These are phyloP conservation scores for Auanema sp. DNA, from an alignment of 2,888 invertebrate genomes.

Conservation along the genomic window DNA sequence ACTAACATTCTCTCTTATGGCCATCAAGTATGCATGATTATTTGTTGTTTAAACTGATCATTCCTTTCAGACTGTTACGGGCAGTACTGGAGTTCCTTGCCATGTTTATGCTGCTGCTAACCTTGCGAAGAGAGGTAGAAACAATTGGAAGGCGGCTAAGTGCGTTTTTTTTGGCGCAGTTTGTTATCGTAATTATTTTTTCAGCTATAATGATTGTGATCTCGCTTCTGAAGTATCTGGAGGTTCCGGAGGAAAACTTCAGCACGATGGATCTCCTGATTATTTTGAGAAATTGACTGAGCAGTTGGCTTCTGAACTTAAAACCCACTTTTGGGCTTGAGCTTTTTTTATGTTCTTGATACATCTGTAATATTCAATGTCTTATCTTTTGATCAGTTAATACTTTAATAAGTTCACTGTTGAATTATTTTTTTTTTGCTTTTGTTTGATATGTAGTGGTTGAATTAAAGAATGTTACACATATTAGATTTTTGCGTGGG, in stretches of 20 bases:
- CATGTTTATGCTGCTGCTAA: conserved; percentile 40
- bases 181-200: neutral
- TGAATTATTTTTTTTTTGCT: no score
- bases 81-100: conserved; percentile 25
- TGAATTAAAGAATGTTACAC: neutral
- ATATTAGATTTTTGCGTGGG: conserved; percentile 4
- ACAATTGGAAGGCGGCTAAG: conserved; percentile 34
- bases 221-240: conserved; percentile 9
- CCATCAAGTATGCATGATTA: conserved; percentile 30
- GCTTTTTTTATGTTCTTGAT: neutral
- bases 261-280: conserved; percentile 7
- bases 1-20: conserved; percentile 30
- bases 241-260: conserved; percentile 12
- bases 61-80: conserved; percentile 5
- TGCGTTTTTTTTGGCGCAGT: neutral
- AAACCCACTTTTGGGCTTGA: conserved; percentile 20
- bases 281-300: conserved; percentile 11
- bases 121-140: conserved; percentile 39
- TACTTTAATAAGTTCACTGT: no score
- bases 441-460: no score
- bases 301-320: neutral
- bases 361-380: no score
- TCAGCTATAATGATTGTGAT: conserved; percentile 8
- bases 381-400: no score
- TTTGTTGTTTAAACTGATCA: neutral